These are phyloP conservation scores for Dryomyza anilis DNA, from an alignment of 2,888 invertebrate genomes.

Conservation along the genomic window DNA sequence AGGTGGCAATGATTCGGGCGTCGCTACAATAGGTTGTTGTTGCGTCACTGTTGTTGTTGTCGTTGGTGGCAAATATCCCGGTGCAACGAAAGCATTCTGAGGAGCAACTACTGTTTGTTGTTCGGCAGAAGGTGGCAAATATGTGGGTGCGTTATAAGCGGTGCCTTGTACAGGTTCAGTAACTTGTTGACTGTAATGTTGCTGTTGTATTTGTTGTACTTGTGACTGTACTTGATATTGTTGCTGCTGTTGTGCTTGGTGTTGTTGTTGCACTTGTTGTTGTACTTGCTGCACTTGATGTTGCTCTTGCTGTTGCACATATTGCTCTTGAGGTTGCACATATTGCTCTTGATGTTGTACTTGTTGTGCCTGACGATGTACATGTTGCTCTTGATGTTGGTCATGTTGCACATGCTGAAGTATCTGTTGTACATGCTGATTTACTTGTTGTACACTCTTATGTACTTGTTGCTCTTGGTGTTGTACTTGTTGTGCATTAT, in stretches of 20 bases:
- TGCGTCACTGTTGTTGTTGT: background rate
- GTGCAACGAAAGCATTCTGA: background rate
- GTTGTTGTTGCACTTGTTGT: background rate
- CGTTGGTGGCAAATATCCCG: background rate
- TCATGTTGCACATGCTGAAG: background rate
- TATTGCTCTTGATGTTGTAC: background rate
- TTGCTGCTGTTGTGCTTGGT: background rate
- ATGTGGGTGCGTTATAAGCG: too few species aligned
- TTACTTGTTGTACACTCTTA: too few species aligned
- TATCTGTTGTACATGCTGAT: background rate
- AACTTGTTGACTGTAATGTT: too few species aligned
- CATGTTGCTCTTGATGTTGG: background rate
- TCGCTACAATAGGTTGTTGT: too few species aligned
- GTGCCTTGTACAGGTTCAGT: too few species aligned
- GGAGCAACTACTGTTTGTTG: background rate
- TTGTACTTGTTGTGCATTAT: too few species aligned
- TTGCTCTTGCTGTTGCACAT: background rate
- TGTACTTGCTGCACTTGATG: background rate
- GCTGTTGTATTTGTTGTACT: too few species aligned
- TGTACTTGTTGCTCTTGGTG: background rate
- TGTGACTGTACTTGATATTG: background rate
- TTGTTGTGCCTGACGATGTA: background rate
- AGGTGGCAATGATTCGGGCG: constrained; percentile 35
- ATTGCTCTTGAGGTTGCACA: background rate
- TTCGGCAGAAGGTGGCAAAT: too few species aligned